These are phyloP conservation scores for Sciaenops ocellatus DNA, from an alignment of 2,797 vertebrate species.

Conservation along the genomic window DNA sequence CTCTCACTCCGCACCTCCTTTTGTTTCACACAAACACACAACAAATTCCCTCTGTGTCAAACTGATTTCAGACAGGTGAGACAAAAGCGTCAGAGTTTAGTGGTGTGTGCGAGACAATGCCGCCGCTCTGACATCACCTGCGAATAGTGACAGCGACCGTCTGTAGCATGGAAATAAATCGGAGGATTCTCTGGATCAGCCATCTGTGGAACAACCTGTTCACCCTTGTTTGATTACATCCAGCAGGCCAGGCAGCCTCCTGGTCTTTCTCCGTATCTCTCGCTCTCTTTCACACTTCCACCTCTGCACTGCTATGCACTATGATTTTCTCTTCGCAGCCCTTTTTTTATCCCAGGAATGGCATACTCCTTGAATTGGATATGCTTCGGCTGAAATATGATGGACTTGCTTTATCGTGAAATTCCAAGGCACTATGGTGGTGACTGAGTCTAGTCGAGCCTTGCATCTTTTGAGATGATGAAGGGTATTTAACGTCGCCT, in stretches of 20 bases:
- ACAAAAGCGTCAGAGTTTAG: slow-evolving; percentile 67
- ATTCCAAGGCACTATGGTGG: slow-evolving; percentile 38
- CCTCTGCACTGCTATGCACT: slow-evolving; percentile 40
- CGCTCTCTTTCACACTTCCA: slow-evolving; percentile 40
- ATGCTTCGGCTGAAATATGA: slow-evolving; percentile 71
- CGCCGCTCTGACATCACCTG: slow-evolving; percentile 66
- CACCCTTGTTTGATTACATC: slow-evolving; percentile 79
- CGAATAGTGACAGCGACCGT: slow-evolving; percentile 68
- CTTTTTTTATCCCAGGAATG: slow-evolving; percentile 52
- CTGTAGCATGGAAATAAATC: slow-evolving; percentile 76
- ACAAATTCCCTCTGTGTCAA: slow-evolving; percentile 45
- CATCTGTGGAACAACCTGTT: slow-evolving; percentile 83
- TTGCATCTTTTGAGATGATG: slow-evolving; percentile 50
- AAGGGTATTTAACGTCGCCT: slow-evolving; percentile 27
- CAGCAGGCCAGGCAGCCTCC: slow-evolving; percentile 55
- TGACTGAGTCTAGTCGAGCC: slow-evolving; percentile 38
- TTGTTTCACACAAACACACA: slow-evolving; percentile 8
- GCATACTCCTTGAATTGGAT: slow-evolving; percentile 64
- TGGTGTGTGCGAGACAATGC: slow-evolving; percentile 64
- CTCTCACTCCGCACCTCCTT: slow-evolving; percentile 11
- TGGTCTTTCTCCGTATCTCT: slow-evolving; percentile 33
- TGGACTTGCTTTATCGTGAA: slow-evolving; percentile 62
- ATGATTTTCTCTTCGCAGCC: slow-evolving; percentile 56
- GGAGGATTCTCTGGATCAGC: slow-evolving; percentile 73
- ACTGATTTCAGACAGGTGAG: slow-evolving; percentile 63